Percentiles rank a stretch among this genome's conserved stretches.
Conservation (phyloP, 2,888 invertebrate species). For the Poecilobothrus nobilitatus region DNA sequence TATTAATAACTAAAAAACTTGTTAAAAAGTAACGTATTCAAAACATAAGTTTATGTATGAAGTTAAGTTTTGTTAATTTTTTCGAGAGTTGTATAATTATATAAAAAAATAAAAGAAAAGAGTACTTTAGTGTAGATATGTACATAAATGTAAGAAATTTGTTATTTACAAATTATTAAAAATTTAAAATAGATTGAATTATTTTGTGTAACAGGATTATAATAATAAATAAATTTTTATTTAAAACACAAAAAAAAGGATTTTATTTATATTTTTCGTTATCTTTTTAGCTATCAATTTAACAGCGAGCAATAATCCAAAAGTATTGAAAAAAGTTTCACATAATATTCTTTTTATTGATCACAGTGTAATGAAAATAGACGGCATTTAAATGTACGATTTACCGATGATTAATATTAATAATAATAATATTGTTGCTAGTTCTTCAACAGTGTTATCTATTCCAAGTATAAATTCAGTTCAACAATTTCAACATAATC, state of each 20-base stretch:
- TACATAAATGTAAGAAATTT: too few species aligned
- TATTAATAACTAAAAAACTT: too few species aligned
- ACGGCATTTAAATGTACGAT: neutral
- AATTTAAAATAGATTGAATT: too few species aligned
- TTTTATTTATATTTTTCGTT: neutral
- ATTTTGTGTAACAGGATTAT: too few species aligned
- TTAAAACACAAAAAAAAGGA: neutral
- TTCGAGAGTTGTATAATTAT: too few species aligned
- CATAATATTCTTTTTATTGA: neutral
- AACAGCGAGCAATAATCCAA: neutral
- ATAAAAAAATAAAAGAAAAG: too few species aligned
- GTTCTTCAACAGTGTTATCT: neutral
- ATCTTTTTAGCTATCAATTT: neutral
- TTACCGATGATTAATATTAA: conserved; percentile 2
- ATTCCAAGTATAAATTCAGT: neutral
- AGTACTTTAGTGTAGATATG: too few species aligned
- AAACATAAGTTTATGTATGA: too few species aligned
- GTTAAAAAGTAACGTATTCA: too few species aligned
- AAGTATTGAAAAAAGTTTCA: neutral
- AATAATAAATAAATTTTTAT: neutral
- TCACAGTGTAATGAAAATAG: neutral
- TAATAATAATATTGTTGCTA: neutral
- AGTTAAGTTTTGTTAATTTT: too few species aligned
- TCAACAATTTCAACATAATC: neutral
- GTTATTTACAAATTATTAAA: too few species aligned